Percentiles rank a stretch among this genome's conserved stretches.
Conservation (phyloP, 1,140 invertebrate genomes). For the Cataglyphis hispanica region DNA sequence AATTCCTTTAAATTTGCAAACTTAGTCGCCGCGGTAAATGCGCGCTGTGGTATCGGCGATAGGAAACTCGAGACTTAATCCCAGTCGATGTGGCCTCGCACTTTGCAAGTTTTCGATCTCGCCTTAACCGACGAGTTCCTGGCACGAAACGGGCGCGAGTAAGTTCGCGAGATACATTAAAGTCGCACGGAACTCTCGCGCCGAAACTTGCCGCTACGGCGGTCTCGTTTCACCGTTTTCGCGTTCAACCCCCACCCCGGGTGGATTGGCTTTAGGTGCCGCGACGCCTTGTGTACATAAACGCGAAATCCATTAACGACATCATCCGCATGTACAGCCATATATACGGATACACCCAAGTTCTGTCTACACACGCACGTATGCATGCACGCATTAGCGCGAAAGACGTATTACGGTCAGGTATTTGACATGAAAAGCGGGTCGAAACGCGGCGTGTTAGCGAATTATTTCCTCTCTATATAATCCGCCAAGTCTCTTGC, state of each 20-base stretch:
- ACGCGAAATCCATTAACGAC: slow-evolving; percentile 65
- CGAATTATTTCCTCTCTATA: slow-evolving; percentile 45
- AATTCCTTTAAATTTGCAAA: slow-evolving; percentile 26
- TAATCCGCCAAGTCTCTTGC: neutral
- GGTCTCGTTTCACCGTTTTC: slow-evolving; percentile 44
- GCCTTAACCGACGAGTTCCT: slow-evolving; percentile 38
- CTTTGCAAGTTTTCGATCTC: slow-evolving; percentile 54
- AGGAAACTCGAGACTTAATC: slow-evolving; percentile 47
- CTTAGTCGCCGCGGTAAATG: neutral
- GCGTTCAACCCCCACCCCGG: neutral
- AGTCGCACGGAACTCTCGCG: slow-evolving; percentile 28
- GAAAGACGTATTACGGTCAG: slow-evolving; percentile 39
- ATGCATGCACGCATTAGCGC: neutral
- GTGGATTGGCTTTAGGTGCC: slow-evolving; percentile 43
- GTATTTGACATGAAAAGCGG: slow-evolving; percentile 38
- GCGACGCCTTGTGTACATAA: slow-evolving; percentile 56
- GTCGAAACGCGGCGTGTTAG: slow-evolving; percentile 21
- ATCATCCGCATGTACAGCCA: slow-evolving; percentile 8
- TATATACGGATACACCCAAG: neutral
- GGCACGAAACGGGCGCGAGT: slow-evolving; percentile 34
- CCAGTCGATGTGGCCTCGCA: slow-evolving; percentile 48
- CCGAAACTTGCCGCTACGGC: slow-evolving; percentile 43
- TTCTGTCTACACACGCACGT: neutral
- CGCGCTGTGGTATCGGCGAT: slow-evolving; percentile 5
- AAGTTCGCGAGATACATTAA: slow-evolving; percentile 61